Conservation (phyloP, 1,140 invertebrate species). For the Bursaphelenchus mucronatus region DNA sequence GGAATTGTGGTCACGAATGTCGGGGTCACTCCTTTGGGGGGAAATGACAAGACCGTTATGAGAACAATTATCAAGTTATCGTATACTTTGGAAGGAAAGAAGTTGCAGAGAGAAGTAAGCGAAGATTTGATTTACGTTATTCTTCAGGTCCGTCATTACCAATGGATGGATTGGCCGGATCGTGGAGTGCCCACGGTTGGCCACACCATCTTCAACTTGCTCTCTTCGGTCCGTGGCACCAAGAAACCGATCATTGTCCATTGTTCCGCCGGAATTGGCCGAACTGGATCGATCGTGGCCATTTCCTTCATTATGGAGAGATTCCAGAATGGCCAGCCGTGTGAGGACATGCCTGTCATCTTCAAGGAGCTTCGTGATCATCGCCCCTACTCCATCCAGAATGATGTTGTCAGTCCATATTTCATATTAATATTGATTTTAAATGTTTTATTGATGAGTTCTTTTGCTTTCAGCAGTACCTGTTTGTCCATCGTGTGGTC, state of each 20-base stretch:
- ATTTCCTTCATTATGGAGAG: slow-evolving; percentile 43
- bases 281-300: slow-evolving; percentile 42
- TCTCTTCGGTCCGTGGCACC: slow-evolving; percentile 36
- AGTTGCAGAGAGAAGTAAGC: slow-evolving; percentile 6
- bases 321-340: slow-evolving; percentile 34
- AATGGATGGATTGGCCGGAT: slow-evolving; percentile 45
- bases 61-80: not conserved
- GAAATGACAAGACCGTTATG: slow-evolving; percentile 23
- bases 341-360: slow-evolving; percentile 41
- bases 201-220: slow-evolving; percentile 30
- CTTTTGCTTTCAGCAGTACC: slow-evolving; percentile 13
- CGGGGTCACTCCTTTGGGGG: slow-evolving; percentile 12
- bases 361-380: slow-evolving; percentile 43
- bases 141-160: slow-evolving; percentile 19
- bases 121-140: too few relatives aligned
- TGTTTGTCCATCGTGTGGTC: slow-evolving; percentile 12
- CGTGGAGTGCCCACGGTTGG: slow-evolving; percentile 33
- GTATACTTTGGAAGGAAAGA: slow-evolving; percentile 19
- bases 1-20: slow-evolving; percentile 26
- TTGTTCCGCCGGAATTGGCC: slow-evolving; percentile 44
- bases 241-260: slow-evolving; percentile 48
- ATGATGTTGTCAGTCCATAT: slow-evolving; percentile 27
- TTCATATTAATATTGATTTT: not conserved
- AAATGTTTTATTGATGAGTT: too few relatives aligned
- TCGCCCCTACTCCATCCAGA: slow-evolving; percentile 43